Evolutionary conservation across 2,113 vertebrate species (phyloP), one percentile per base, ranked within the genome.

Genomic region (Mungos mungo): DNA sequence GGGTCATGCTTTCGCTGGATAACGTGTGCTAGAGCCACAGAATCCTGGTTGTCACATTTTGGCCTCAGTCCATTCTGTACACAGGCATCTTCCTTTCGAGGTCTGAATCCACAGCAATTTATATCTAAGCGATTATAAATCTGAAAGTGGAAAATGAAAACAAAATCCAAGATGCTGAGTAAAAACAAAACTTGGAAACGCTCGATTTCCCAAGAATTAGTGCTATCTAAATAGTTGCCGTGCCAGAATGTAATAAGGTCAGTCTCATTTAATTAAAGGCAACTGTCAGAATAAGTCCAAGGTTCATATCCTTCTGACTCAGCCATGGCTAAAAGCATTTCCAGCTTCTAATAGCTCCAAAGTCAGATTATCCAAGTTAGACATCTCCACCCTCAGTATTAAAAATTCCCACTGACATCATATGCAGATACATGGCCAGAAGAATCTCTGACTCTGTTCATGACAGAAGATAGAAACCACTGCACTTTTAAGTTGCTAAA

Each of bases 41-140:
- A 97, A 91, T 99, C 99, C 90, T 98, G 98, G 92, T 99, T 90
- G 5, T 83, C 88, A 80, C 99, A 99, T 45, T 99, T 98, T 68
- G 97, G 91, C 52, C 96, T 98, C 97, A 96, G 97, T 76, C 99
- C 99, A 18, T 98, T 98, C 86, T 98, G 98, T 65, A 99, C 81
- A 69, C 99, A 99, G 93, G 95, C 96, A 89, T 99, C 99, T 95
- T 99, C 99, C 96, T 98, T 99, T 79, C 99, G 99, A 57, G 99
- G 99, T 98, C 98, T 99, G 98, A 99, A 99, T n/a, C 99, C 99
- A 98, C 99, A 99, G 98, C 99, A 99, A 97, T 99, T 99, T 97
- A 97, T 99, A 98, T 99, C 99, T 87, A 99, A 98, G 11, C 99
- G 99, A 98, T 98, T 99, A 97, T 99, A 99, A 96, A 99, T 99